Percentiles rank a stretch among this genome's conserved stretches.
Evolutionary conservation across 2,888 invertebrate species (phyloP).

Genomic region (Eupithecia subumbrata): DNA sequence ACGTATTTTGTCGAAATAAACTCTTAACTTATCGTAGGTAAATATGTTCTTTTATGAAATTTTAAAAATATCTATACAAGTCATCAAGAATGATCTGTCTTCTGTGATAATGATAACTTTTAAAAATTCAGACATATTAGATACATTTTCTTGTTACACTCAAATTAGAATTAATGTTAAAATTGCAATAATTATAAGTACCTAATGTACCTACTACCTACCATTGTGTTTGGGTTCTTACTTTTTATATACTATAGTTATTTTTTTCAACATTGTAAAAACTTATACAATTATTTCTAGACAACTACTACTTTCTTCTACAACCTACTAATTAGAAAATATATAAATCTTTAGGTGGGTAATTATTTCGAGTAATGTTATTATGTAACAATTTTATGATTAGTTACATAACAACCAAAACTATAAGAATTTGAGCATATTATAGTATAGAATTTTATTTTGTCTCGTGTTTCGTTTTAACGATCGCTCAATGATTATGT

Average conservation of each 20-base stretch:
- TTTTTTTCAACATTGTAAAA: background rate
- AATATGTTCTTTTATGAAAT: conserved; percentile 32
- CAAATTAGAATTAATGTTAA: background rate
- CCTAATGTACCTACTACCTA: background rate
- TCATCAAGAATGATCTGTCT: conserved; percentile 51
- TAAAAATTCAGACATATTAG: background rate
- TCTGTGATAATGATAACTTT: conserved; percentile 60
- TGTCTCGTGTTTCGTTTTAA: conserved; percentile 60
- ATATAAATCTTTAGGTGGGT: background rate
- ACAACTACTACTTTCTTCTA: background rate
- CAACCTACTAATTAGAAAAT: background rate
- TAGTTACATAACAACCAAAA: background rate
- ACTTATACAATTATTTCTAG: background rate
- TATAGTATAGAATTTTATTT: too few species aligned
- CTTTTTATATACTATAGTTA: background rate
- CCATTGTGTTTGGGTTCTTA: background rate
- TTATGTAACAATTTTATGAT: background rate
- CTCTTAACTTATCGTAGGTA: background rate
- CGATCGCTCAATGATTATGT: conserved; percentile 42
- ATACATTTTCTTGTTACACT: background rate
- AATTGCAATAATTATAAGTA: background rate
- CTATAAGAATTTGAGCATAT: background rate
- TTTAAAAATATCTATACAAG: background rate
- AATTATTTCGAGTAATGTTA: background rate
- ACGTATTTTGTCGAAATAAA: background rate